A percentile compares a stretch with the other conserved stretches of the same genome.
These are phyloP conservation scores for Thunnus albacares DNA, from an alignment of 2,797 vertebrate species.

Conservation along the genomic window DNA sequence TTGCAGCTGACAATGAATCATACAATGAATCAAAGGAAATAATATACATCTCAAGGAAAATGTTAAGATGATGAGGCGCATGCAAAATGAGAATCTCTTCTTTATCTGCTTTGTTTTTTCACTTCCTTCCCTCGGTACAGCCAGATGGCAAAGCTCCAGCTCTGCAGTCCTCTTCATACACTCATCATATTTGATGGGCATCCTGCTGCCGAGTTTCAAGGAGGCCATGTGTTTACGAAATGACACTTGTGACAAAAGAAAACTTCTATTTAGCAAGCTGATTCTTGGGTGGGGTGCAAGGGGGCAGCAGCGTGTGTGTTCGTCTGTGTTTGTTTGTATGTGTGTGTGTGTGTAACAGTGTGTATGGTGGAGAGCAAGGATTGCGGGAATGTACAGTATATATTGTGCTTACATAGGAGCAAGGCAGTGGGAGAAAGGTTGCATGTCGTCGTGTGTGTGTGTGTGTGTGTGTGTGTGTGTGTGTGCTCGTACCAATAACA, in stretches of 20 bases:
- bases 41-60: constrained; percentile 89
- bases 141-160: constrained; percentile 88
- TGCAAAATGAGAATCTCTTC: constrained; percentile 90
- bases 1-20: constrained; percentile 93
- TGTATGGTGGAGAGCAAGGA: constrained; percentile 19
- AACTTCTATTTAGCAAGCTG: constrained; percentile 90
- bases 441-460: constrained; percentile 21
- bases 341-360: constrained; percentile 43
- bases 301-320: constrained; percentile 62
- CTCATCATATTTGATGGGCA: constrained; percentile 83
- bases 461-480: constrained; percentile 46
- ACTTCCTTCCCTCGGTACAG: constrained; percentile 84
- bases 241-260: constrained; percentile 90
- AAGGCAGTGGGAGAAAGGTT: constrained; percentile 48
- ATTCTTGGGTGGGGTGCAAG: constrained; percentile 86
- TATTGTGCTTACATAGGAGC: constrained; percentile 41
- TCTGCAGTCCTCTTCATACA: constrained; percentile 85
- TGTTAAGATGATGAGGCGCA: constrained; percentile 92
- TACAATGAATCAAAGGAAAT: constrained; percentile 93
- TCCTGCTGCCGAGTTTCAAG: constrained; percentile 90
- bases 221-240: constrained; percentile 85
- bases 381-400: constrained; percentile 30
- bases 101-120: constrained; percentile 75
- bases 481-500: constrained; percentile 61
- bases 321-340: constrained; percentile 40